Percentiles rank a stretch among this genome's conserved stretches.
Evolutionary conservation across 2,888 invertebrate genomes (phyloP).

Genomic region (Pheosia tremula): DNA sequence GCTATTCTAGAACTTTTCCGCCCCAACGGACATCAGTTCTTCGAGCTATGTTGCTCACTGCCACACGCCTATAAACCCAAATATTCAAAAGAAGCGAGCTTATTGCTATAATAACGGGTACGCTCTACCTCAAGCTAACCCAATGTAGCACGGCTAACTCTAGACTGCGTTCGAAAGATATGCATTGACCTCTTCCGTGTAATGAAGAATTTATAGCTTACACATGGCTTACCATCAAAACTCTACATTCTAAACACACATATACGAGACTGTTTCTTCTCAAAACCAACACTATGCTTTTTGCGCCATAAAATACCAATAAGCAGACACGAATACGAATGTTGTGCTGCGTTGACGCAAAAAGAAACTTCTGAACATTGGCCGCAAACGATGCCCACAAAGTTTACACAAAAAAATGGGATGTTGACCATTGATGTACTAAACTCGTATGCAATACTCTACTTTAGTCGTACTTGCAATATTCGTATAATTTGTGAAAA

Average conservation of each 20-base stretch:
- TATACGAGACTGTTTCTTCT: conserved; percentile 27
- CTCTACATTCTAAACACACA: conserved; percentile 23
- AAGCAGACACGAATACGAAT: conserved; percentile 44
- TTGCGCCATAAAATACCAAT: conserved; percentile 45
- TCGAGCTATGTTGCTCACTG: no score
- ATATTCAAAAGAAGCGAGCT: no score
- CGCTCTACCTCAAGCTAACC: no score
- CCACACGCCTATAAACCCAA: no score
- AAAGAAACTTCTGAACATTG: conserved; percentile 37
- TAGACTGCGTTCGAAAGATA: no score
- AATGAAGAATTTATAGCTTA: no score
- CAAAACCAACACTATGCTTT: conserved; percentile 36
- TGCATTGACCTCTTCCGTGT: no score
- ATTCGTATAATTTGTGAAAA: neutral
- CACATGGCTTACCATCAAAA: neutral
- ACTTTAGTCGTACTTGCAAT: neutral
- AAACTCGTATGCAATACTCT: neutral
- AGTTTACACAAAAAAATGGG: neutral
- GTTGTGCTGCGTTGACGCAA: conserved; percentile 31
- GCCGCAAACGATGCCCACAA: conserved; percentile 20
- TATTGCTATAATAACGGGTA: no score
- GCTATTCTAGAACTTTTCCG: no score
- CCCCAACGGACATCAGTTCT: no score
- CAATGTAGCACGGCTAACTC: no score
- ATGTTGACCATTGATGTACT: neutral